Conservation (phyloP, 2,797 vertebrate species). For the Scarus forsteni region DNA sequence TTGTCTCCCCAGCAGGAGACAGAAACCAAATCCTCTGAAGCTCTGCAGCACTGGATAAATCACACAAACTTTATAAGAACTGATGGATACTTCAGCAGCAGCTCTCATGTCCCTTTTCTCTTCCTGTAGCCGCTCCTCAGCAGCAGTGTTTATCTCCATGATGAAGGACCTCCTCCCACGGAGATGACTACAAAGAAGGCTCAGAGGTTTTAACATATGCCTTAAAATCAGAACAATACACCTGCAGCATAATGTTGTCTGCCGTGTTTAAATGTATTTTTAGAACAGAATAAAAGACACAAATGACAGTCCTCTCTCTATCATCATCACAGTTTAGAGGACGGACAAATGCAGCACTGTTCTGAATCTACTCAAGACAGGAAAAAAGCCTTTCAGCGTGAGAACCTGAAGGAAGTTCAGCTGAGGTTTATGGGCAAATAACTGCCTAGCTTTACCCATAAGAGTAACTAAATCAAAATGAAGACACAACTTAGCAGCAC, state of each 20-base stretch:
- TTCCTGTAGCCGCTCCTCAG: conserved; percentile 56
- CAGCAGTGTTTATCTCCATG: conserved; percentile 64
- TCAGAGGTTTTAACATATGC: conserved; percentile 36
- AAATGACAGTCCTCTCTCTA: too few species aligned
- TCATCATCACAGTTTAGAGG: too few species aligned
- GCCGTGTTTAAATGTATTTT: too few species aligned
- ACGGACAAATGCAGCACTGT: background rate
- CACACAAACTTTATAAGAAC: conserved; percentile 69
- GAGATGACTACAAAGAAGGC: conserved; percentile 37
- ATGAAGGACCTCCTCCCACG: conserved; percentile 59
- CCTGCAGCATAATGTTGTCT: background rate
- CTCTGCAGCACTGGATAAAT: conserved; percentile 66
- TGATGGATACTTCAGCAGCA: conserved; percentile 58
- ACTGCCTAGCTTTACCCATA: too few species aligned
- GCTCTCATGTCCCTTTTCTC: conserved; percentile 48
- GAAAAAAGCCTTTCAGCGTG: background rate
- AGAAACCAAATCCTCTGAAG: conserved; percentile 61
- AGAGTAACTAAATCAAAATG: background rate
- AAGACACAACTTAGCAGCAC: background rate
- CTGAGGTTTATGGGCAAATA: background rate
- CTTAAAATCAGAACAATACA: conserved; percentile 36
- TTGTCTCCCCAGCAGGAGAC: conserved; percentile 44
- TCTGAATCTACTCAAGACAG: conserved; percentile 1
- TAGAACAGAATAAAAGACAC: too few species aligned
- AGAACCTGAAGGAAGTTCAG: too few species aligned